Conservation (phyloP, 2,113 vertebrate species). For the Cyanistes caeruleus region DNA sequence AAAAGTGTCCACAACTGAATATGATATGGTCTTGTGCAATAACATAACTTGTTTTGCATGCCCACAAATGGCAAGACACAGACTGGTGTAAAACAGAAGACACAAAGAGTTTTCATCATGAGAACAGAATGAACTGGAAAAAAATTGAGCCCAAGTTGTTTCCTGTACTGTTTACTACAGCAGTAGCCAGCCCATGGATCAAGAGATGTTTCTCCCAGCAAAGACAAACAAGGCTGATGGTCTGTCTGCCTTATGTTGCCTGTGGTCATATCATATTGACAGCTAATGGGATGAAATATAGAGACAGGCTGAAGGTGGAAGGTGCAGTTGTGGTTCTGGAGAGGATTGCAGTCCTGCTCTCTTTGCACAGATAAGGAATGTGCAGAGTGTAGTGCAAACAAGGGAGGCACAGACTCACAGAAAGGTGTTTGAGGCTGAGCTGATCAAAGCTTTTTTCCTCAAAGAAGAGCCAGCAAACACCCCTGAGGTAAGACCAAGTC, state of each 20-base stretch:
- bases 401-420: neutral
- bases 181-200: neutral
- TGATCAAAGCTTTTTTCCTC: neutral
- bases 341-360: neutral
- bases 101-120: neutral
- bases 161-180: neutral
- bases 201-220: neutral
- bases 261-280: neutral
- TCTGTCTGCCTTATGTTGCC: neutral
- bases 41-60: conserved; percentile 12
- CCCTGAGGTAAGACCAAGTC: neutral
- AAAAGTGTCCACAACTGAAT: neutral
- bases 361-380: neutral
- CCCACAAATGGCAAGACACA: neutral
- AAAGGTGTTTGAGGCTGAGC: neutral
- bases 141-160: neutral
- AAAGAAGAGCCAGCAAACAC: neutral
- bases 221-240: neutral
- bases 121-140: neutral
- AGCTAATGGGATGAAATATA: neutral
- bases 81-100: neutral
- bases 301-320: neutral
- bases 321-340: neutral
- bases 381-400: neutral
- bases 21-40: conserved; percentile 3